Evolutionary conservation across 2,797 vertebrate genomes (phyloP).

Genomic region (Remorina albescens): DNA sequence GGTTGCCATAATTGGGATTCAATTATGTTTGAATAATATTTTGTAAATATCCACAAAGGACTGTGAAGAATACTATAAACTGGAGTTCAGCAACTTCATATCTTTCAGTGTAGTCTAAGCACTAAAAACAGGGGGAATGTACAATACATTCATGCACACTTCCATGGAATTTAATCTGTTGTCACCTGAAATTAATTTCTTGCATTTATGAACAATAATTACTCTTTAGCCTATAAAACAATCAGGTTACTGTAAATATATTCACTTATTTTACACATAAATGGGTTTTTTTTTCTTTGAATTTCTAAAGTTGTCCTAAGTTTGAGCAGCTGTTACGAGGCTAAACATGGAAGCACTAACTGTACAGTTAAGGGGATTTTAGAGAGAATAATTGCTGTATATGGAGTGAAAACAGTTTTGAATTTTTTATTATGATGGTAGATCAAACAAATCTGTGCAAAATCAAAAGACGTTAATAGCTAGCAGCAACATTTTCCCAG

Average conservation of each 20-base stretch:
- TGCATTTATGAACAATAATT: not conserved
- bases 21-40: constrained; percentile 24
- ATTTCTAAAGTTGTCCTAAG: constrained; percentile 35
- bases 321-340: constrained; percentile 21
- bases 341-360: constrained; percentile 34
- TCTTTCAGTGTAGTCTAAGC: not conserved
- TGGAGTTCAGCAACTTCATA: not conserved
- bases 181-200: constrained; percentile 1
- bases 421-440: constrained; percentile 5
- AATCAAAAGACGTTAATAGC: not conserved
- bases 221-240: not conserved
- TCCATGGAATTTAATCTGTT: not conserved
- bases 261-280: not conserved
- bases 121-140: not conserved
- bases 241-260: not conserved
- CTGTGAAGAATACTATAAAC: not conserved
- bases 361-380: constrained; percentile 14
- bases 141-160: not conserved
- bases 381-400: not conserved
- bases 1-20: constrained; percentile 22
- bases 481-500: not conserved
- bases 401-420: not conserved
- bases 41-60: not conserved
- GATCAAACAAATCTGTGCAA: constrained; percentile 5
- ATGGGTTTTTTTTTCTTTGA: not conserved